Conservation (phyloP, 1,140 invertebrate genomes). For the Aleiodes sp. region DNA sequence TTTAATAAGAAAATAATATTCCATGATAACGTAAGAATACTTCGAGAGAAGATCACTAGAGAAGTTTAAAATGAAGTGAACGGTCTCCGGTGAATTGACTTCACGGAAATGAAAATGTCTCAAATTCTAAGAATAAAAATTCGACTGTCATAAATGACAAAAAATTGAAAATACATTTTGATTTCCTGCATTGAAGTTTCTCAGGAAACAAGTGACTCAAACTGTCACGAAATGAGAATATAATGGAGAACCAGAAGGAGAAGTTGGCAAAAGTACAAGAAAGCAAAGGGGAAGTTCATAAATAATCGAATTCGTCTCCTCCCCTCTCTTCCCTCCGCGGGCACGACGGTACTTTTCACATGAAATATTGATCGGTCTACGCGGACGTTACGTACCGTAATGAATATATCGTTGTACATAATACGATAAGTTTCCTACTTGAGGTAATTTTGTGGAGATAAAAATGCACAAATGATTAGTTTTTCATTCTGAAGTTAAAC, state of each 20-base stretch:
- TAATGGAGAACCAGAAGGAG: background rate
- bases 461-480: background rate
- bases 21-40: too few species aligned
- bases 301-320: constrained; percentile 63
- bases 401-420: constrained; percentile 48
- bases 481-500: background rate
- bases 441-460: background rate
- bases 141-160: constrained; percentile 47
- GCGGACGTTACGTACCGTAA: constrained; percentile 56
- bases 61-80: too few species aligned
- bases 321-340: constrained; percentile 27
- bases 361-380: constrained; percentile 63
- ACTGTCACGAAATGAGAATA: background rate
- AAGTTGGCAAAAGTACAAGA: constrained; percentile 38
- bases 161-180: background rate
- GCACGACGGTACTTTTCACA: constrained; percentile 62
- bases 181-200: background rate
- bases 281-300: constrained; percentile 62
- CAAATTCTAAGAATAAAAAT: too few species aligned
- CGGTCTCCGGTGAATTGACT: too few species aligned
- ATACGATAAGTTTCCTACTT: background rate
- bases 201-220: background rate
- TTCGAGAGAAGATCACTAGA: too few species aligned
- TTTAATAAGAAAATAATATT: too few species aligned
- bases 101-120: too few species aligned